Percentiles rank a stretch among this genome's conserved stretches.
These are phyloP conservation scores for Mormoops blainvillei DNA, from an alignment of 2,113 vertebrate genomes.

Conservation along the genomic window DNA sequence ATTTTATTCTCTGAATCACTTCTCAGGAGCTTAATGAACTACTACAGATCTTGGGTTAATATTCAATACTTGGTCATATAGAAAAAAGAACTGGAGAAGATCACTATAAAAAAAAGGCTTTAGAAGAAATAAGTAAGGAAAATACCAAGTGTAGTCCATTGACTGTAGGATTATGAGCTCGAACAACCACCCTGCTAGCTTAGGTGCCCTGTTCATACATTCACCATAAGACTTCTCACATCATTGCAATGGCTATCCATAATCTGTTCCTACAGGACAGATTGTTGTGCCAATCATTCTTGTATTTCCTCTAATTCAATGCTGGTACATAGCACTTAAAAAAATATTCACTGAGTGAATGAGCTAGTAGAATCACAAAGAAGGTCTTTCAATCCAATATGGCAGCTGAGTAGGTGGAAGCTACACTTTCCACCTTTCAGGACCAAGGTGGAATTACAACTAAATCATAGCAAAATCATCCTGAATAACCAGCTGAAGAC, in stretches of 20 bases:
- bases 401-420: not conserved
- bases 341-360: not conserved
- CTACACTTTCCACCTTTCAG: not conserved
- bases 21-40: not conserved
- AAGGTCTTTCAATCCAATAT: not conserved
- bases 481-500: not conserved
- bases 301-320: not conserved
- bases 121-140: not conserved
- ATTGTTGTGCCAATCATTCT: not conserved
- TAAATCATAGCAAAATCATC: not conserved
- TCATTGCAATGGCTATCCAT: not conserved
- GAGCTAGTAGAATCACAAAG: not conserved
- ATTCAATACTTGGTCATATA: not conserved
- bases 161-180: not conserved
- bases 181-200: not conserved
- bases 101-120: not conserved
- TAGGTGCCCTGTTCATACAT: not conserved
- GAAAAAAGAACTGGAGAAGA: not conserved
- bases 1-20: conserved; percentile 15
- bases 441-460: not conserved
- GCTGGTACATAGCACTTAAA: not conserved
- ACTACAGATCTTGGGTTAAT: not conserved
- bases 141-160: not conserved
- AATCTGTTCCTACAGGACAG: not conserved
- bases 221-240: not conserved